These are phyloP conservation scores for Archaeoteleia sp. DNA, from an alignment of 2,888 invertebrate genomes.

Conservation along the genomic window DNA sequence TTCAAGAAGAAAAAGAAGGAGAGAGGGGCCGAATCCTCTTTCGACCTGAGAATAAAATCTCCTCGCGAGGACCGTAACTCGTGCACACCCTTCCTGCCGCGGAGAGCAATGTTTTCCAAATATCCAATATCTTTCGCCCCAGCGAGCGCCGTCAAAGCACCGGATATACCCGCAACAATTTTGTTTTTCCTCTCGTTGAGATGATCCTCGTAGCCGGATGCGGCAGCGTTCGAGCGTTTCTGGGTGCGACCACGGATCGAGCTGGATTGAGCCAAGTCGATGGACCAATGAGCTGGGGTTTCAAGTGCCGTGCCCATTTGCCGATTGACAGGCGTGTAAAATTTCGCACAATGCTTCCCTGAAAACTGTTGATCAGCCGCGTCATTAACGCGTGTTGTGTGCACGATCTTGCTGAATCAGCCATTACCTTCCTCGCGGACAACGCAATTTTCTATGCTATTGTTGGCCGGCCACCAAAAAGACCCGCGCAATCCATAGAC, in stretches of 20 bases:
- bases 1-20: conserved; percentile 2
- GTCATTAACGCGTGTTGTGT: conserved; percentile 62
- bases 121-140: conserved; percentile 67
- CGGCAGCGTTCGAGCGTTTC: conserved; percentile 44
- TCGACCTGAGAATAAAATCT: conserved; percentile 28
- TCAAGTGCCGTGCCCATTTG: conserved; percentile 50
- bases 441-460: conserved; percentile 56
- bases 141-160: conserved; percentile 61
- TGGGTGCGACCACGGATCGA: conserved; percentile 33
- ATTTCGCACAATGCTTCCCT: conserved; percentile 64
- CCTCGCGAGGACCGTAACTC: conserved; percentile 17
- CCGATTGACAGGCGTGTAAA: conserved; percentile 70
- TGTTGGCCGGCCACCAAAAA: conserved; percentile 22
- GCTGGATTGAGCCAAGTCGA: conserved; percentile 36
- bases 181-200: conserved; percentile 47
- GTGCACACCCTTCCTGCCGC: conserved; percentile 23
- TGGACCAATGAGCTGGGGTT: conserved; percentile 42
- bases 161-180: conserved; percentile 57
- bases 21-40: conserved; percentile 6
- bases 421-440: conserved; percentile 56
- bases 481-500: background rate
- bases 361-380: conserved; percentile 66
- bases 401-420: conserved; percentile 67
- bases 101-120: conserved; percentile 58
- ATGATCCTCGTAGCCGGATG: conserved; percentile 41